Evolutionary conservation across 2,888 invertebrate species (phyloP).

Genomic region (Cheilosia vernalis): DNA sequence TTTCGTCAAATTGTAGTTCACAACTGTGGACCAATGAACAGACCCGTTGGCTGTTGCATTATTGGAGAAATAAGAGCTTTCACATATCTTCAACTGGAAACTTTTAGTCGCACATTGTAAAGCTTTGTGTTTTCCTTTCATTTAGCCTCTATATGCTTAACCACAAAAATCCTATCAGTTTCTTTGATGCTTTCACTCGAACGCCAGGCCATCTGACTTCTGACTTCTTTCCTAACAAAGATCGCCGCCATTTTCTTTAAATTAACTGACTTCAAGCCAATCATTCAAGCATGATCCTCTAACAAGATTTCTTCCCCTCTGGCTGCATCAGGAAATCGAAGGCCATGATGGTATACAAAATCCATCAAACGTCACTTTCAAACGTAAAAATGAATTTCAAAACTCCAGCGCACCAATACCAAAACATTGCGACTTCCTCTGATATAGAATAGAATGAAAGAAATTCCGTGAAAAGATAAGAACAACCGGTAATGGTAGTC

Average conservation of each 20-base stretch:
- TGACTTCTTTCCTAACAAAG: constrained; percentile 2
- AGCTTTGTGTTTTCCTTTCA: not conserved
- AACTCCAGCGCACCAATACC: constrained; percentile 43
- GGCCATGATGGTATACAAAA: constrained; percentile 19
- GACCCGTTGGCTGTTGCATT: too few species aligned
- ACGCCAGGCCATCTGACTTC: not conserved
- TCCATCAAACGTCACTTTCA: constrained; percentile 64
- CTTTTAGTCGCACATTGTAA: too few species aligned
- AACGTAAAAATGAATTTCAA: constrained; percentile 51
- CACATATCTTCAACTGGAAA: too few species aligned
- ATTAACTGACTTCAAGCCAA: constrained; percentile 41
- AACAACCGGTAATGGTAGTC: constrained; percentile 47
- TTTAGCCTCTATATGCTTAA: too few species aligned
- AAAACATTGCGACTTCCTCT: constrained; percentile 28
- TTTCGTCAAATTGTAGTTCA: too few species aligned
- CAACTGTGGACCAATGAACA: too few species aligned
- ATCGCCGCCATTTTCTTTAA: constrained; percentile 55
- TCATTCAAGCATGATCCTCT: constrained; percentile 62
- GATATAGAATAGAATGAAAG: constrained; percentile 41
- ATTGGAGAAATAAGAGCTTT: too few species aligned
- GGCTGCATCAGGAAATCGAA: constrained; percentile 3
- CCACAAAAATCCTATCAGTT: not conserved
- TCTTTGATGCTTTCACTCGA: not conserved
- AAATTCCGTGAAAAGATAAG: constrained; percentile 53
- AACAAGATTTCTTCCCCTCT: constrained; percentile 55